Evolutionary conservation across 1,140 invertebrate genomes (phyloP).

Genomic region (Diachasma alloeum): DNA sequence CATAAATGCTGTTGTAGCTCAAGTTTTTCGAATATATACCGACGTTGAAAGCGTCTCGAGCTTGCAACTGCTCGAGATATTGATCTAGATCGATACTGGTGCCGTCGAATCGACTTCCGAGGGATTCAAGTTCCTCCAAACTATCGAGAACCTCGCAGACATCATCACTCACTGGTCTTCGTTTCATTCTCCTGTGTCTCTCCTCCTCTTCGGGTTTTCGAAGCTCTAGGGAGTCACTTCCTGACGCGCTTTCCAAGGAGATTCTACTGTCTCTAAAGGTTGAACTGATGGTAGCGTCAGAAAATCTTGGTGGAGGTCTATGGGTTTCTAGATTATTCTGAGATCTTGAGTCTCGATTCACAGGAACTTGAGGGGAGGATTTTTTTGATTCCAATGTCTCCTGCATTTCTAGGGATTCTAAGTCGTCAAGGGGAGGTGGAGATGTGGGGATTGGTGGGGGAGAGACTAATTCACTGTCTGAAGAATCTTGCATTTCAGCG

Average conservation of each 20-base stretch:
- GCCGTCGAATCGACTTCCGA: slow-evolving; percentile 69
- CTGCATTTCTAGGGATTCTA: slow-evolving; percentile 64
- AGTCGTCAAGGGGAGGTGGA: slow-evolving; percentile 75
- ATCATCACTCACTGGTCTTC: slow-evolving; percentile 75
- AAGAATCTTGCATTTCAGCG: slow-evolving; percentile 78
- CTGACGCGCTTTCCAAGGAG: slow-evolving; percentile 53
- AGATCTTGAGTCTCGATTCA: slow-evolving; percentile 40
- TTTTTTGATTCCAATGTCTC: slow-evolving; percentile 53
- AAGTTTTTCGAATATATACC: slow-evolving; percentile 56
- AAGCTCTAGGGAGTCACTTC: slow-evolving; percentile 64
- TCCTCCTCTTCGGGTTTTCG: slow-evolving; percentile 68
- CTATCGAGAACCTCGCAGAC: slow-evolving; percentile 63
- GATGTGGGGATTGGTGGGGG: slow-evolving; percentile 83
- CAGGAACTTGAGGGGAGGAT: slow-evolving; percentile 39
- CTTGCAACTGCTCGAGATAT: slow-evolving; percentile 72
- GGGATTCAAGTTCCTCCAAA: slow-evolving; percentile 69
- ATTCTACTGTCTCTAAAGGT: slow-evolving; percentile 52
- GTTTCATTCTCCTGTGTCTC: slow-evolving; percentile 68
- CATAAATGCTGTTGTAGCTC: slow-evolving; percentile 56
- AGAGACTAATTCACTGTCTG: slow-evolving; percentile 81
- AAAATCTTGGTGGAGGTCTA: slow-evolving; percentile 48
- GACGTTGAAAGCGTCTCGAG: slow-evolving; percentile 61
- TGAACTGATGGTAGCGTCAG: slow-evolving; percentile 46
- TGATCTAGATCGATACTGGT: slow-evolving; percentile 71
- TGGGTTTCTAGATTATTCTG: slow-evolving; percentile 46